These are phyloP conservation scores for Liodrosophila aerea DNA, from an alignment of 2,888 invertebrate species.

Conservation along the genomic window DNA sequence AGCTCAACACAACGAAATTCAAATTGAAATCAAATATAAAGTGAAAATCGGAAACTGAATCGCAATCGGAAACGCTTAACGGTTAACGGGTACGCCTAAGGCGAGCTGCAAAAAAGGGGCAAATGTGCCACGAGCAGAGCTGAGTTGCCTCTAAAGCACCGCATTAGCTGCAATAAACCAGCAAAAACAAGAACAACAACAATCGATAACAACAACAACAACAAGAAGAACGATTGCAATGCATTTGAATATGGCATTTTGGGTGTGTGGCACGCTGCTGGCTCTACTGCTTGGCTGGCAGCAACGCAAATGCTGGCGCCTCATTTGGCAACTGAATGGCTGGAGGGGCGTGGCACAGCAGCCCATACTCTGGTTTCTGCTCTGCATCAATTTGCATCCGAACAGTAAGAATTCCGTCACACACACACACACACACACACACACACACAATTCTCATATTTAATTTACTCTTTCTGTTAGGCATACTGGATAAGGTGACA, in stretches of 20 bases:
- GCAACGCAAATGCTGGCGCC: conserved; percentile 77
- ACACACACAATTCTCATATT: too few species aligned
- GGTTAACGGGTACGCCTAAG: neutral
- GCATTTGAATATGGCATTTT: conserved; percentile 61
- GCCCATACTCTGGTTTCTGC: conserved; percentile 76
- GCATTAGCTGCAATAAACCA: conserved; percentile 42
- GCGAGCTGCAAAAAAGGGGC: too few species aligned
- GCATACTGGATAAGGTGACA: conserved; percentile 69
- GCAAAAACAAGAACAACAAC: too few species aligned
- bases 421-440: neutral
- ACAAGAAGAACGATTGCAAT: conserved; percentile 25
- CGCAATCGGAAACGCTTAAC: neutral
- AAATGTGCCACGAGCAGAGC: too few species aligned
- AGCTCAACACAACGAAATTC: conserved; percentile 6
- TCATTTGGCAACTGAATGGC: conserved; percentile 80
- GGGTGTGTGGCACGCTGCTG: conserved; percentile 59
- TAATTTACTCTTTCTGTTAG: conserved; percentile 38
- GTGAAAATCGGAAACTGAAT: conserved; percentile 5
- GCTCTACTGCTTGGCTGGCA: conserved; percentile 60
- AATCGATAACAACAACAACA: too few species aligned
- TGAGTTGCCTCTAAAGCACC: conserved; percentile 62
- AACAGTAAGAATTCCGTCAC: conserved; percentile 63
- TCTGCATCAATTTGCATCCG: conserved; percentile 76
- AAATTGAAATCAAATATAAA: conserved; percentile 3
- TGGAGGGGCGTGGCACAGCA: conserved; percentile 78